Base-by-base conservation (phyloP, 2,797 vertebrate species). In the Lagocephalus sceleratus region DNA sequence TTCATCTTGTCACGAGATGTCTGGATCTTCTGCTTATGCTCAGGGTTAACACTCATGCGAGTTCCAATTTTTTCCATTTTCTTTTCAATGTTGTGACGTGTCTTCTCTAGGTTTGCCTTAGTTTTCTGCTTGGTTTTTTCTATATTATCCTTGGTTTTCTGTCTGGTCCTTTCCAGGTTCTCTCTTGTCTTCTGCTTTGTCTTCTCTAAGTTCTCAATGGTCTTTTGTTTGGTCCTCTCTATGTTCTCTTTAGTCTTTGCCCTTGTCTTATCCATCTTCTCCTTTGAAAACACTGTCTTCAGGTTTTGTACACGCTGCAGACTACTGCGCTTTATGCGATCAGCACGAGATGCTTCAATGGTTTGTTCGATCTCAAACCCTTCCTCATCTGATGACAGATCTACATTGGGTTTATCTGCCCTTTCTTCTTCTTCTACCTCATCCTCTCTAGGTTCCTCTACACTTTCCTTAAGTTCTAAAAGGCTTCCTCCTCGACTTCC, bases 1-100 rank as follows among this genome's bases (percentile, higher is more conserved):
- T 94, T 92, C 87, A 99, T 68, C 85, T 94, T 98, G 40, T 98
- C 94, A 5, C 92, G 89, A 5, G 95, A 98, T 1, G 90, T 91
- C 88, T 95, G 95, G 20, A 99, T 83, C 90, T 99, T 98, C 84
- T 98, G 95, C 52, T 93, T 96, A 52, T 89, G 91, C 59, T 99
- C 97, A 0, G 90, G 90, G 40, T 96, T 96, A 43, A 98, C 95
- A 2, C 57, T 78, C 67, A 99, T 98, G 67, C 92, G 94, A 14
- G 93, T 98, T 82, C 96, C 92, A 22, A 99, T 87, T 79, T 97
- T 98, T 61, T 92, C 96, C 94, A 99, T 98, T 78, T 95, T 96
- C 85, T 98, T 98, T 89, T 99, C 97, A 49, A 99, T 91, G 71
- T 94, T 98, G 81, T 96, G 94, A n/a, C 93, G 92, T 26, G 96